Conservation (phyloP, 1,140 invertebrate genomes). For the Tribolium castaneum region DNA sequence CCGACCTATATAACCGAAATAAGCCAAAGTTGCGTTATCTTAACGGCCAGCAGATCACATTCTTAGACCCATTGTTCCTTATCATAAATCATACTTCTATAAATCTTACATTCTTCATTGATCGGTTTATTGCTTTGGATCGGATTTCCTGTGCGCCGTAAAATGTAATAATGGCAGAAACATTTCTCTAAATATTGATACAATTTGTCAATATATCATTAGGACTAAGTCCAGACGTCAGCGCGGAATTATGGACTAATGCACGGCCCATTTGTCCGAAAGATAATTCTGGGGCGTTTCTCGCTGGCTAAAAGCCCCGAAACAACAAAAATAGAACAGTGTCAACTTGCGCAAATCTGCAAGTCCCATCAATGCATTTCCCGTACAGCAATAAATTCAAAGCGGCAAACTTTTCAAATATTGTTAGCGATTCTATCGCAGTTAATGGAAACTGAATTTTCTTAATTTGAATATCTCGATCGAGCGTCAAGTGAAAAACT, state of each 20-base stretch:
- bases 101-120: conserved; percentile 52
- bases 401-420: background rate
- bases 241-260: conserved; percentile 29
- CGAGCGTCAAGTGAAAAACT: background rate
- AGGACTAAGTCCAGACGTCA: conserved; percentile 27
- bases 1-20: conserved; percentile 11
- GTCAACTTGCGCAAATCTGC: background rate
- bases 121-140: conserved; percentile 51
- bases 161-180: conserved; percentile 50
- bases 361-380: background rate
- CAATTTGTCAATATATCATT: conserved; percentile 49
- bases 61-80: conserved; percentile 24
- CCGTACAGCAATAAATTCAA: background rate
- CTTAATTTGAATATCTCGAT: background rate
- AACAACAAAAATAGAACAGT: background rate
- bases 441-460: background rate
- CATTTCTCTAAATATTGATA: conserved; percentile 49
- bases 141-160: conserved; percentile 45
- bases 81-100: conserved; percentile 53
- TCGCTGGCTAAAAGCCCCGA: too few species aligned
- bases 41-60: conserved; percentile 17
- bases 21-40: background rate
- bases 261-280: background rate
- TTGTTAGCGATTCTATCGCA: background rate
- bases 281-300: background rate